Conservation (phyloP, 2,888 invertebrate genomes). For the Apodemia zela region DNA sequence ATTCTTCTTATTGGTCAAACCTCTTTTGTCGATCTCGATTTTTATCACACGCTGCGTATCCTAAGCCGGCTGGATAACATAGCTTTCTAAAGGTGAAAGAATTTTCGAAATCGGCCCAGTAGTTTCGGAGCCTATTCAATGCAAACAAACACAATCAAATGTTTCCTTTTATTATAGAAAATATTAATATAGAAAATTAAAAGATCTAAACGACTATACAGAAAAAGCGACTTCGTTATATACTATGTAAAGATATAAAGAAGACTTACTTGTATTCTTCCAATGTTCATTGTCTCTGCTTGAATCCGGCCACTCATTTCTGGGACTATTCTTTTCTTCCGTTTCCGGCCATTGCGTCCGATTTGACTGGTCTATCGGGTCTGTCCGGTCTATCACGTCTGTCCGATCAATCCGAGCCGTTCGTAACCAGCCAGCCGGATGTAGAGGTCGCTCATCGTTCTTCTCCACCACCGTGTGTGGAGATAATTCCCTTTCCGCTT, state of each 20-base stretch:
- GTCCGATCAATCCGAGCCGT: not conserved
- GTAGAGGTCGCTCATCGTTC: not conserved
- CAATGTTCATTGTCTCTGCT: not conserved
- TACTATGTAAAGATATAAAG: not conserved
- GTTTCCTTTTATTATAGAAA: too few species aligned
- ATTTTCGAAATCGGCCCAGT: too few species aligned
- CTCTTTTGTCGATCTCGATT: too few species aligned
- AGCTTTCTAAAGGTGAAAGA: too few species aligned
- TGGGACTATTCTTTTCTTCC: not conserved
- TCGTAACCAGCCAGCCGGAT: not conserved
- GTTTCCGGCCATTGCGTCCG: not conserved
- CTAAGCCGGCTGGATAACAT: too few species aligned
- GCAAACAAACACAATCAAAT: too few species aligned
- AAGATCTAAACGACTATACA: too few species aligned
- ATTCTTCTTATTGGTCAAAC: too few species aligned
- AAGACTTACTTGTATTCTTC: not conserved
- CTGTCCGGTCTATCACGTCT: not conserved
- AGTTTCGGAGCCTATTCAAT: too few species aligned
- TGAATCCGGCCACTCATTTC: not conserved
- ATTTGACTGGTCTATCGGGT: not conserved
- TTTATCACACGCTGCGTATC: too few species aligned
- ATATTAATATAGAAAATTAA: too few species aligned
- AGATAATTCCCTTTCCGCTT: slow-evolving; percentile 69
- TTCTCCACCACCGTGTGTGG: slow-evolving; percentile 50
- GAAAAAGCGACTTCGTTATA: too few species aligned